Conservation (phyloP, 2,113 vertebrate species). For the Pelusios castaneus region DNA sequence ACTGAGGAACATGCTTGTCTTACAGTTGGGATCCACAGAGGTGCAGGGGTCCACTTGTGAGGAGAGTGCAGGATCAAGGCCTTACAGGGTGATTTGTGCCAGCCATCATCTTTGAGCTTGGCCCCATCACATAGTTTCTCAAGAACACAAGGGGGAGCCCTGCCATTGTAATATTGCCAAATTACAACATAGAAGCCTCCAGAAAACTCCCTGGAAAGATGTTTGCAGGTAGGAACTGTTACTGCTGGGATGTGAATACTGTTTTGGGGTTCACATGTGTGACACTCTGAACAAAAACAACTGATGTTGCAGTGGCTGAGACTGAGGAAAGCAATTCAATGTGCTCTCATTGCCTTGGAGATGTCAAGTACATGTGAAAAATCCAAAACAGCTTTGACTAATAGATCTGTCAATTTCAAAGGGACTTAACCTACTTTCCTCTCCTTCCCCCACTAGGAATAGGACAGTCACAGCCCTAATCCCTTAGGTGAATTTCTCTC, state of each 20-base stretch:
- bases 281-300: neutral
- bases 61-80: neutral
- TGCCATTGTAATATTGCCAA: neutral
- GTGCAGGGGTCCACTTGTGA: neutral
- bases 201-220: neutral
- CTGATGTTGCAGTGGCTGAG: neutral
- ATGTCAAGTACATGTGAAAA: neutral
- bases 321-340: neutral
- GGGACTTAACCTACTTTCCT: neutral
- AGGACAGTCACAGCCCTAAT: neutral
- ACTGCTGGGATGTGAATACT: neutral
- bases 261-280: neutral
- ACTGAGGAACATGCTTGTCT: neutral
- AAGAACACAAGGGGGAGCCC: neutral
- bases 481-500: neutral
- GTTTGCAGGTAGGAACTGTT: neutral
- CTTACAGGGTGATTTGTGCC: neutral
- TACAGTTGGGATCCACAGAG: neutral
- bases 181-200: neutral
- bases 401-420: neutral
- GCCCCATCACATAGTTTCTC: neutral
- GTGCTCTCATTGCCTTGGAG: neutral
- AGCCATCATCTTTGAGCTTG: neutral
- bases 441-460: no score
- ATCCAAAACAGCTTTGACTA: neutral